Evolutionary conservation across 1,140 invertebrate genomes (phyloP).

Genomic region (Heterodera schachtii): DNA sequence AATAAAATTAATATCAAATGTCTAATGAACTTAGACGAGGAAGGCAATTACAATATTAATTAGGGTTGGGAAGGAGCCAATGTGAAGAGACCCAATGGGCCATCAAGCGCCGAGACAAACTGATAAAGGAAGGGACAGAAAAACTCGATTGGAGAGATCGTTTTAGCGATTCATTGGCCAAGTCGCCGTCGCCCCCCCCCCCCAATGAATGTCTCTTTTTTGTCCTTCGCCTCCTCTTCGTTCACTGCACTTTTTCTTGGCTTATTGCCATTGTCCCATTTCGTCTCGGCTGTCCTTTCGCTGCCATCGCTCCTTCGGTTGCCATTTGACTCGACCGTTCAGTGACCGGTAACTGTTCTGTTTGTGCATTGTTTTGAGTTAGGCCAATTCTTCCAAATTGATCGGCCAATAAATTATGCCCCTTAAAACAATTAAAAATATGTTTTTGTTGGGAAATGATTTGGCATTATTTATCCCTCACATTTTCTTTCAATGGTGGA

Average conservation of each 20-base stretch:
- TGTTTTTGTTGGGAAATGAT: not conserved
- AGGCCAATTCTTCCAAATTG: not conserved
- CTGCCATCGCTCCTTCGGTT: not conserved
- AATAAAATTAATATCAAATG: too few relatives aligned
- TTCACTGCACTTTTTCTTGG: not conserved
- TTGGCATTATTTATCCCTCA: not conserved
- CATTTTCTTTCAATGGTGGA: not conserved
- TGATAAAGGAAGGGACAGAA: too few relatives aligned
- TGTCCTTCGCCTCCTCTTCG: not conserved
- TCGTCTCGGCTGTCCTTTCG: not conserved
- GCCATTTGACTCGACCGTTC: not conserved
- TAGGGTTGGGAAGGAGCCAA: too few relatives aligned
- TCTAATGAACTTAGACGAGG: too few relatives aligned
- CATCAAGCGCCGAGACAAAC: too few relatives aligned
- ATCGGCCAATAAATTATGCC: not conserved
- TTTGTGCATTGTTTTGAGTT: not conserved
- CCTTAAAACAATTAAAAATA: not conserved
- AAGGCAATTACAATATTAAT: too few relatives aligned
- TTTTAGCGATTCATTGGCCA: too few relatives aligned
- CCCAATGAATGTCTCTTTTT: too few relatives aligned
- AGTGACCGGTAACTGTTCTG: not conserved
- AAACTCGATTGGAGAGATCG: too few relatives aligned
- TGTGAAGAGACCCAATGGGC: too few relatives aligned
- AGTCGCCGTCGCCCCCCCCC: too few relatives aligned
- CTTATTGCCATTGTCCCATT: not conserved